Conservation (phyloP, 1,140 invertebrate species). For the Drosophila erecta region DNA sequence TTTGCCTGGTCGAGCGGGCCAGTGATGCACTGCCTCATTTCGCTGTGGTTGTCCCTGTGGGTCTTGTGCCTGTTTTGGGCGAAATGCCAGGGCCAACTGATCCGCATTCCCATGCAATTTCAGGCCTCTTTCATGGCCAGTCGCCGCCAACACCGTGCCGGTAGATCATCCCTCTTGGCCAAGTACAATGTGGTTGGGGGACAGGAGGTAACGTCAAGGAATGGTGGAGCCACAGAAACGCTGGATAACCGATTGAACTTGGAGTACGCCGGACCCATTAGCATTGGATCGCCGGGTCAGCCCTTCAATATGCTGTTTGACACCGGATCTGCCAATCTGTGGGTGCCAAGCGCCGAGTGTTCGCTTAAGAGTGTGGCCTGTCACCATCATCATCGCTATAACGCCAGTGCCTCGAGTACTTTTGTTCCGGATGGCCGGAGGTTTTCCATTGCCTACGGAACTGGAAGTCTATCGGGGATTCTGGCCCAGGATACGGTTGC, state of each 20-base stretch:
- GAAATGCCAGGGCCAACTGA: conserved; percentile 10
- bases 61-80: background rate
- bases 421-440: conserved; percentile 36
- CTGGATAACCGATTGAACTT: conserved; percentile 44
- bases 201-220: background rate
- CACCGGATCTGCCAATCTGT: conserved; percentile 54
- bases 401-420: conserved; percentile 28
- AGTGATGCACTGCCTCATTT: conserved; percentile 14
- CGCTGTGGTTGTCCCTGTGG: conserved; percentile 18
- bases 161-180: conserved; percentile 25
- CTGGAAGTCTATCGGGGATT: conserved; percentile 36
- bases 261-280: conserved; percentile 90
- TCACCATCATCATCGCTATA: conserved; percentile 51
- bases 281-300: conserved; percentile 96
- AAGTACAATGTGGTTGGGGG: conserved; percentile 34
- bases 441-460: conserved; percentile 51
- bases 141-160: conserved; percentile 31
- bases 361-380: conserved; percentile 41
- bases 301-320: conserved; percentile 71
- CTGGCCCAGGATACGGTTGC: conserved; percentile 48
- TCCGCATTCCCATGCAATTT: conserved; percentile 43
- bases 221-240: conserved; percentile 32
- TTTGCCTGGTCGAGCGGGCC: background rate
- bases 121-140: conserved; percentile 47
- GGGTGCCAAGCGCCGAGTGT: conserved; percentile 54